Percentiles rank a stretch among this genome's conserved stretches.
phyloP scores from a whole-genome alignment of 2,113 vertebrate species.

The Climacteris rufus region DNA sequence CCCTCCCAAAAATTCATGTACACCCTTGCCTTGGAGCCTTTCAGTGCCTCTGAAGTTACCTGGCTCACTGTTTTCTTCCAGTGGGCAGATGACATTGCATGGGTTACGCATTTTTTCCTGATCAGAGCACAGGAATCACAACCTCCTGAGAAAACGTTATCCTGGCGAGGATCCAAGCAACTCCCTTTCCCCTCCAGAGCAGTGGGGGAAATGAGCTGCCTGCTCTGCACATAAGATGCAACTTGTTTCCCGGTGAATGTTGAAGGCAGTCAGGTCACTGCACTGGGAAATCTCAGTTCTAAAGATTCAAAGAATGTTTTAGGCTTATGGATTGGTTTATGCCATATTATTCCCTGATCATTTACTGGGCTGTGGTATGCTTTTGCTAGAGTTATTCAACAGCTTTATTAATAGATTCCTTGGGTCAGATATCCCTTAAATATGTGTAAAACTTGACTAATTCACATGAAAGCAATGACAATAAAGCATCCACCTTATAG shows the following conservation, averaged over 20 bases:
- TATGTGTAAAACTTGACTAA: neutral
- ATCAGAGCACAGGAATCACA: neutral
- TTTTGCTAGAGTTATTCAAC: neutral
- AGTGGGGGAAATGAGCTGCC: neutral
- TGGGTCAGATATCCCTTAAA: neutral
- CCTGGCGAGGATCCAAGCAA: rapidly evolving
- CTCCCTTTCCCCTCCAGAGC: neutral
- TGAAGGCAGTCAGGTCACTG: neutral
- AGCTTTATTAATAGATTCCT: conserved; percentile 9
- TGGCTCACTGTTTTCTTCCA: neutral
- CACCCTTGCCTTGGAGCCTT: neutral
- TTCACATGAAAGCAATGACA: neutral
- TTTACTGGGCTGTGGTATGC: neutral
- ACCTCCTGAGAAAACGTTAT: neutral
- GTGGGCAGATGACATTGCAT: neutral
- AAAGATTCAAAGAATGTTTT: neutral
- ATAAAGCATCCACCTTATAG: neutral
- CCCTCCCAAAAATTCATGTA: neutral
- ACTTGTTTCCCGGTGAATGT: neutral
- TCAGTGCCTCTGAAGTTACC: neutral
- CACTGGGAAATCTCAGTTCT: neutral
- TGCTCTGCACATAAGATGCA: neutral
- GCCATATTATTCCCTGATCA: neutral
- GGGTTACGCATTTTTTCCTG: neutral
- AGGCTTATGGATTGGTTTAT: neutral